These are phyloP conservation scores for Frieseomelitta varia DNA, from an alignment of 1,140 invertebrate genomes.

Conservation along the genomic window DNA sequence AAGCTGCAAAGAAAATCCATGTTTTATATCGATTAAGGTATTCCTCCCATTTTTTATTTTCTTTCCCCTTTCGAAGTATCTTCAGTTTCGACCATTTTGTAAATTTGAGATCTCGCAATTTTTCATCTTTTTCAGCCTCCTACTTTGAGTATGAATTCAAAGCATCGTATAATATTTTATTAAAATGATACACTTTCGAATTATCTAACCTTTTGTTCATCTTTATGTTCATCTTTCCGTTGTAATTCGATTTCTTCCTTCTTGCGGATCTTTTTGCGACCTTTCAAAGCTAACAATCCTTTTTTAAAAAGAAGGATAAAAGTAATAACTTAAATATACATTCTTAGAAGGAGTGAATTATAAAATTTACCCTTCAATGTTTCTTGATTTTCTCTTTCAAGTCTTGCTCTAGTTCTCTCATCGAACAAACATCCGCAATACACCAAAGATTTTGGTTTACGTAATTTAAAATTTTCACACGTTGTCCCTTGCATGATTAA, in stretches of 20 bases:
- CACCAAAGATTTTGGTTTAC: neutral
- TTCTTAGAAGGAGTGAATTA: neutral
- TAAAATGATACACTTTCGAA: no score
- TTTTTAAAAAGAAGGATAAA: neutral
- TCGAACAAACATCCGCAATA: neutral
- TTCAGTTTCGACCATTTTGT: constrained; percentile 24
- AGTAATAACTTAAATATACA: neutral
- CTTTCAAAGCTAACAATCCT: neutral
- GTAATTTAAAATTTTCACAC: no score
- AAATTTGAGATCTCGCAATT: neutral
- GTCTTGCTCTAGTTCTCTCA: neutral
- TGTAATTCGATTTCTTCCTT: neutral
- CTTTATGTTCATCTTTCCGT: neutral
- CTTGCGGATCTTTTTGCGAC: neutral
- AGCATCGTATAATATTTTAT: no score
- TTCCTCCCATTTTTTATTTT: neutral
- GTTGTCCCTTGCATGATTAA: neutral
- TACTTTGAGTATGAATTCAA: neutral
- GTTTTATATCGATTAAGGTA: neutral
- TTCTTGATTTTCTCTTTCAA: constrained; percentile 8
- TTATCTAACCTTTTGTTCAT: constrained; percentile 9
- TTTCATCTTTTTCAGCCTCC: no score
- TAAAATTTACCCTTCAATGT: constrained; percentile 8
- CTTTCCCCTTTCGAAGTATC: neutral
- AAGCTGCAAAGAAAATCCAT: neutral